Evolutionary conservation across 1,140 invertebrate genomes (phyloP), one percentile per base, ranked within the genome.

Genomic region (Leptoteleia sp.): DNA sequence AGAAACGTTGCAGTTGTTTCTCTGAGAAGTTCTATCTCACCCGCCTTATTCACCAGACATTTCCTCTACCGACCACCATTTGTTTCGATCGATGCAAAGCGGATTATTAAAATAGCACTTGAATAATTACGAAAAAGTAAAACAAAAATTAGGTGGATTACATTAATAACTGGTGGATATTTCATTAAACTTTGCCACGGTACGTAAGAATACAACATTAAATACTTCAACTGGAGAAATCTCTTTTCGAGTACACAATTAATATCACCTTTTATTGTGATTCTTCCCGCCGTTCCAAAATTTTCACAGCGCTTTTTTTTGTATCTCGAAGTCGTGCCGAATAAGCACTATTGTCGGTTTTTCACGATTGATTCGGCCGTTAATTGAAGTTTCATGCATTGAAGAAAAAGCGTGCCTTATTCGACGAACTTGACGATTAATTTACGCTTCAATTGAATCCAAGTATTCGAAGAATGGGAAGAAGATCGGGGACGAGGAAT

Each of bases 401-500:
- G 45, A 62, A 61, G 45, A 67, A 76, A 73, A 64, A 48, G 7
- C 40, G 50, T 64, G 35, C 42, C 40, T 57, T 47, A 61, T 45
- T 61, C 35, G 62, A 76, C 35, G 62, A 76, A 76, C 45, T 76
- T 67, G 47, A 62, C 62, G 47, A 76, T 67, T 76, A 67, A 76
- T 76, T 76, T 62, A 35, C 54, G 62, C 47, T 59, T 76, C 68
- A 76, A 76, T 76, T 76, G 72, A 52, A 75, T 65, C 45, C 52
- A 52, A 59, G 54, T 40, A 57, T 57, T 65, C 61, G 11, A 48
- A 47, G 59, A 42, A 48, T 33, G 35, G 31, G 42, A 40, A 57
- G 52, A 61, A 50, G 25, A 59, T 15, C 27, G 43, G 7, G n/a
- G 33, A 57, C 54, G 54, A 70, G 54, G 19, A 61, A 61, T 70